Conservation (phyloP, 23 tunicate species). For the Ciona savignyi region DNA sequence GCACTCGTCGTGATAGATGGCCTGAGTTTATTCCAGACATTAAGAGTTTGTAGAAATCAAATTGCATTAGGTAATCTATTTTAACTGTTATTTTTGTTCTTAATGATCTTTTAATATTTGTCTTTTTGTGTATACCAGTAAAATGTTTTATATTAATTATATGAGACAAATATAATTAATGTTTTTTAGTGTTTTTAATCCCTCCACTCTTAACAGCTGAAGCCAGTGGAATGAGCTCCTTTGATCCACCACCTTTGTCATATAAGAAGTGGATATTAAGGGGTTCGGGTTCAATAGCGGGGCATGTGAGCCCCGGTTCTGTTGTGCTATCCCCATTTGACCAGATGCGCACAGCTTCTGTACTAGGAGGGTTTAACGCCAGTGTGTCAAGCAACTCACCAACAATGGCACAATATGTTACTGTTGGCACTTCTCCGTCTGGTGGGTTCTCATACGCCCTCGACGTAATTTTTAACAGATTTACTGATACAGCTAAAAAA, state of each 20-base stretch:
- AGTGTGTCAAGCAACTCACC: constrained; percentile 20
- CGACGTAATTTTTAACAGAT: too few species aligned
- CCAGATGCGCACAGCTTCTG: constrained; percentile 32
- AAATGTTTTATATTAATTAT: too few species aligned
- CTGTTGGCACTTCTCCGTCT: constrained; percentile 51
- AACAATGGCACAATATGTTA: constrained; percentile 31
- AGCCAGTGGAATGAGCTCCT: constrained; percentile 37
- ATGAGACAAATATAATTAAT: too few species aligned
- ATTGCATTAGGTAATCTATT: constrained; percentile 2
- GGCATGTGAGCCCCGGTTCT: constrained; percentile 32
- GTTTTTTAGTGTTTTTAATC: too few species aligned
- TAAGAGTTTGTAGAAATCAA: constrained; percentile 4
- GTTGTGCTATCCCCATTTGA: constrained; percentile 44
- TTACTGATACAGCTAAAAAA: too few species aligned
- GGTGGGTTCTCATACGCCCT: constrained; percentile 63
- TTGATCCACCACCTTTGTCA: constrained; percentile 71
- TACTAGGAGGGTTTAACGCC: constrained; percentile 36
- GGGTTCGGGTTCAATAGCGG: constrained; percentile 24
- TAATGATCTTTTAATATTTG: background rate
- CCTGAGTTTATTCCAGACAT: background rate
- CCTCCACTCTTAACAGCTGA: constrained; percentile 47
- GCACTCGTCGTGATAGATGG: constrained; percentile 3
- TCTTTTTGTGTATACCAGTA: too few species aligned
- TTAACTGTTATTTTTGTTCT: background rate
- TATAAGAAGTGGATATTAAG: constrained; percentile 61